A percentile compares a stretch with the other conserved stretches of the same genome.
Evolutionary conservation across 2,797 vertebrate species (phyloP).

Genomic region (Alcedo quadribrachys): DNA sequence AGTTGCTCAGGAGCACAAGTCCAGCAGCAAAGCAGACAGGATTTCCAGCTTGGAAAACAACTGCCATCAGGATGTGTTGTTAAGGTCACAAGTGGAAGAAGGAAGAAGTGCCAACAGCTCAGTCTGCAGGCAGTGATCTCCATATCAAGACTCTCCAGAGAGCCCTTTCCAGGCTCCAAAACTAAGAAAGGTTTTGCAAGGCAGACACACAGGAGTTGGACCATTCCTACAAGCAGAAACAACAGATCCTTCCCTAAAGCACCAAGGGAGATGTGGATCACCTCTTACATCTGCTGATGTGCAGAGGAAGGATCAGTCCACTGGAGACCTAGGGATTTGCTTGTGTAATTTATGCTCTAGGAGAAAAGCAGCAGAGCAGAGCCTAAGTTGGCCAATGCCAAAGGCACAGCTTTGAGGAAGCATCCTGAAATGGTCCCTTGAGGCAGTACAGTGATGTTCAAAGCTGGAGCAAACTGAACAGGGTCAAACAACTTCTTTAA

Average conservation of each 20-base stretch:
- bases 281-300: not conserved
- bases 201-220: not conserved
- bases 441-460: not conserved
- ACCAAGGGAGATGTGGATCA: fast-evolving
- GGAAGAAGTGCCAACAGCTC: not conserved
- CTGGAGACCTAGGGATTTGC: not conserved
- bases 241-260: fast-evolving
- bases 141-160: not conserved
- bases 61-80: constrained; percentile 4
- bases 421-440: not conserved
- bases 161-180: not conserved
- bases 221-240: not conserved
- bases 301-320: not conserved
- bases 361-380: not conserved
- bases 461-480: fast-evolving
- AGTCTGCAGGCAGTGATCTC: not conserved
- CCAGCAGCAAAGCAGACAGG: not conserved
- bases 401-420: not conserved
- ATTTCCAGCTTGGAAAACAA: constrained; percentile 52
- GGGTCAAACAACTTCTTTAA: not conserved
- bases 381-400: not conserved
- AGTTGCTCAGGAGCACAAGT: not conserved
- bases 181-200: not conserved
- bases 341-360: not conserved
- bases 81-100: constrained; percentile 25